phyloP scores from a whole-genome alignment of 2,797 vertebrate species.

The Trichosurus vulpecula region DNA sequence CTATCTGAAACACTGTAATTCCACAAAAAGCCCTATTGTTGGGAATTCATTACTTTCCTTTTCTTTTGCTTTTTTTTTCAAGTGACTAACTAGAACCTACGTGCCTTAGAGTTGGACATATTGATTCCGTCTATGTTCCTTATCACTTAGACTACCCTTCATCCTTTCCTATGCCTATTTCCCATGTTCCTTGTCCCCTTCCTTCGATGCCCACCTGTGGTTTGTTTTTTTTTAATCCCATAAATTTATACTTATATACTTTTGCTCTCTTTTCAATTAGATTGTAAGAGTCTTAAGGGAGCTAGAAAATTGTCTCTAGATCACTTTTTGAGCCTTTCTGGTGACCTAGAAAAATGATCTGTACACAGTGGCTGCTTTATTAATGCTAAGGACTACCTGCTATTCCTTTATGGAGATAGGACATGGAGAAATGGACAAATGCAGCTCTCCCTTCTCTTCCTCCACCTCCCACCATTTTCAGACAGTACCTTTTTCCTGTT shows the following conservation, averaged over 20 bases:
- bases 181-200: too few species aligned
- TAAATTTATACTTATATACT: not conserved
- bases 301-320: not conserved
- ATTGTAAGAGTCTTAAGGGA: not conserved
- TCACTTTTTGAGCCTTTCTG: not conserved
- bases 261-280: not conserved
- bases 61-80: too few species aligned
- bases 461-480: not conserved
- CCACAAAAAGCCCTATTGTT: not conserved
- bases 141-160: too few species aligned
- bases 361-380: not conserved
- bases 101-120: too few species aligned
- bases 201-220: too few species aligned
- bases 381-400: not conserved
- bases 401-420: not conserved
- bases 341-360: not conserved
- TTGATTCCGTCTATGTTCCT: too few species aligned
- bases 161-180: too few species aligned
- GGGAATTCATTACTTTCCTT: too few species aligned
- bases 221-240: not conserved
- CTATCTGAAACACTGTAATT: not conserved
- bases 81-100: too few species aligned
- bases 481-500: constrained; percentile 90
- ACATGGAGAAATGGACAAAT: not conserved
- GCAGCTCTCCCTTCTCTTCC: not conserved